Percentiles rank a stretch among this genome's conserved stretches.
phyloP scores from a whole-genome alignment of 2,113 vertebrate genomes.

The Apistogramma diplotaenia region DNA sequence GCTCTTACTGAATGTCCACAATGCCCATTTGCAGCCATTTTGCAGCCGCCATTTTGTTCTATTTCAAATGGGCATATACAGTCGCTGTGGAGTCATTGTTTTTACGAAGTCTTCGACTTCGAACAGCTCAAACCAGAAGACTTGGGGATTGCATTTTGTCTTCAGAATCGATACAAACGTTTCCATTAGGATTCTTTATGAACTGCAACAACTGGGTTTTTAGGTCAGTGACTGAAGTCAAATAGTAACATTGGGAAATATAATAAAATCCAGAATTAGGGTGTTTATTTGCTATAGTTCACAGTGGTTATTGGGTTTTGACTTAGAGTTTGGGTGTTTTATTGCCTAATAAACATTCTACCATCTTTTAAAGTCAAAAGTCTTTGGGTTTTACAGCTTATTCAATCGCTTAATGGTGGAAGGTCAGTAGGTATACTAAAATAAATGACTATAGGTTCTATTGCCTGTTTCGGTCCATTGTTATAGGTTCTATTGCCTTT shows the following conservation, averaged over 20 bases:
- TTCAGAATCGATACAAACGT: neutral
- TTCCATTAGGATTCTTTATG: neutral
- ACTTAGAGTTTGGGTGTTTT: neutral
- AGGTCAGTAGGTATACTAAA: neutral
- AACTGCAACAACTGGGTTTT: neutral
- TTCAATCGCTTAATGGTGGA: neutral
- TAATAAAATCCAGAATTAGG: neutral
- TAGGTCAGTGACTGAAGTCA: neutral
- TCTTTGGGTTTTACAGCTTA: neutral
- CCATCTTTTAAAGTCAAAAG: neutral
- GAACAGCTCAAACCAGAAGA: neutral
- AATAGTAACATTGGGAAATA: neutral
- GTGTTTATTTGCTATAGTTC: too few species aligned
- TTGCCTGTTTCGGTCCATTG: neutral
- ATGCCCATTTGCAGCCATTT: slow-evolving; percentile 45
- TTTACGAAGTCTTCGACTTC: neutral
- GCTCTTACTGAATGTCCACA: slow-evolving; percentile 36
- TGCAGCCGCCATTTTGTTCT: slow-evolving; percentile 49
- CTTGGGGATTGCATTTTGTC: neutral
- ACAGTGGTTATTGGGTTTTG: neutral
- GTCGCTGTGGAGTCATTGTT: neutral
- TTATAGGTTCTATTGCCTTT: neutral
- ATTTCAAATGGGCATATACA: neutral
- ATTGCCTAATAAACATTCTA: neutral
- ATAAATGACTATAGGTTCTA: neutral